Conservation (phyloP, 2,797 vertebrate species). For the Phaenicophaeus curvirostris region DNA sequence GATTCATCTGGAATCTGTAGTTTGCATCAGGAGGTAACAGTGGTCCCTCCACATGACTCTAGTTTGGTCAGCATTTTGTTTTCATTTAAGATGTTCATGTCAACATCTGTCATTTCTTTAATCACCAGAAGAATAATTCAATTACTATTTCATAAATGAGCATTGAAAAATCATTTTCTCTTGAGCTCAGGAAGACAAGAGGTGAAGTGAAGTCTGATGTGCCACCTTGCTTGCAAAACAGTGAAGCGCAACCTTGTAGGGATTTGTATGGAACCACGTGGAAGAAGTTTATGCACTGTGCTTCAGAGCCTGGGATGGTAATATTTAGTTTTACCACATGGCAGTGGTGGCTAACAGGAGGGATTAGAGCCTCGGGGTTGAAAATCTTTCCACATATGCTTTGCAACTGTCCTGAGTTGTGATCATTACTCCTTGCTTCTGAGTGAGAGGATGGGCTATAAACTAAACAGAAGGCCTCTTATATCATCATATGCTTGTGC, state of each 20-base stretch:
- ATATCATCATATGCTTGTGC: background rate
- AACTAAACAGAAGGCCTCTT: constrained; percentile 24
- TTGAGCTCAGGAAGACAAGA: background rate
- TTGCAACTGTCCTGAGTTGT: background rate
- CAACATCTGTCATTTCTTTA: constrained; percentile 61
- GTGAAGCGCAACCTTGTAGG: background rate
- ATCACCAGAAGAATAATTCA: constrained; percentile 51
- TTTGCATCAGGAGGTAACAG: constrained; percentile 55
- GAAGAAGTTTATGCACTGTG: constrained; percentile 11
- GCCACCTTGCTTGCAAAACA: background rate
- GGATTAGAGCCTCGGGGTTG: constrained; percentile 1
- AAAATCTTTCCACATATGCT: constrained; percentile 36
- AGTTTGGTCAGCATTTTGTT: constrained; percentile 48
- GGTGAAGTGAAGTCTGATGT: background rate
- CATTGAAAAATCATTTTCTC: constrained; percentile 41
- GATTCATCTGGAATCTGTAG: constrained; percentile 65
- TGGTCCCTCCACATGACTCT: constrained; percentile 35
- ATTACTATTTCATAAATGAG: constrained; percentile 56
- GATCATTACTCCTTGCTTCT: constrained; percentile 9
- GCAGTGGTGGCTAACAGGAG: background rate
- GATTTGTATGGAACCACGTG: constrained; percentile 9
- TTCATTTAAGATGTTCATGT: constrained; percentile 44
- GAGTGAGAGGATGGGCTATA: background rate
- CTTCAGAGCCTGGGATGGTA: background rate
- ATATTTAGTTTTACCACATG: background rate